Conservation (phyloP, 2,888 invertebrate species). For the Urechis unicinctus region DNA sequence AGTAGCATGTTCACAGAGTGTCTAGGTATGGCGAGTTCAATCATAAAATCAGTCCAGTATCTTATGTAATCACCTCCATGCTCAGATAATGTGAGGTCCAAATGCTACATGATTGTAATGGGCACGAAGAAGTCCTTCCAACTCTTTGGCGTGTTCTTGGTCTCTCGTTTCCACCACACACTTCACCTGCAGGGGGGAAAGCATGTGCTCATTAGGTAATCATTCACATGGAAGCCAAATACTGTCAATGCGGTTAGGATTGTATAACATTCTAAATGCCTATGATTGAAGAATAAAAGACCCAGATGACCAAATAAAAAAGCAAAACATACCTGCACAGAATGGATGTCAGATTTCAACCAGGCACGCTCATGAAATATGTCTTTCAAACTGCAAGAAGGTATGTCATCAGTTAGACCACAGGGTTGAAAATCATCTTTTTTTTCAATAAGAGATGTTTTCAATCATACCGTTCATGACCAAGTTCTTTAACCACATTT, state of each 20-base stretch:
- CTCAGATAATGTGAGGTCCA: constrained; percentile 14
- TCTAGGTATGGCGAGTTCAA: no score
- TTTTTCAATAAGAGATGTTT: neutral
- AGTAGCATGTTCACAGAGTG: no score
- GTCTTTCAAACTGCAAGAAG: constrained; percentile 68
- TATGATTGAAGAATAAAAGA: no score
- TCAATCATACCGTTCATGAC: no score
- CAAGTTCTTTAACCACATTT: no score
- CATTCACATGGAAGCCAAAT: no score
- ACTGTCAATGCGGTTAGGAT: no score
- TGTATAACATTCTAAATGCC: no score
- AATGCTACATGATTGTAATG: constrained; percentile 32
- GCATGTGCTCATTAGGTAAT: neutral
- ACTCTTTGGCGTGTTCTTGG: constrained; percentile 65
- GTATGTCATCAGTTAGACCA: neutral
- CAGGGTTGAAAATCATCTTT: neutral
- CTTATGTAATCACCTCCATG: no score
- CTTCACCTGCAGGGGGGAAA: constrained; percentile 63
- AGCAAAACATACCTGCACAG: constrained; percentile 38
- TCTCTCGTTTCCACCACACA: constrained; percentile 86
- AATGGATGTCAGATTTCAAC: constrained; percentile 81
- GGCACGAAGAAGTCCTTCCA: constrained; percentile 46
- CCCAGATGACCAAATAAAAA: no score
- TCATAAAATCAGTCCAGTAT: no score
- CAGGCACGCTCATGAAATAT: constrained; percentile 94